Base-by-base conservation (phyloP, 2,113 vertebrate genomes). In the Nipponia nippon region DNA sequence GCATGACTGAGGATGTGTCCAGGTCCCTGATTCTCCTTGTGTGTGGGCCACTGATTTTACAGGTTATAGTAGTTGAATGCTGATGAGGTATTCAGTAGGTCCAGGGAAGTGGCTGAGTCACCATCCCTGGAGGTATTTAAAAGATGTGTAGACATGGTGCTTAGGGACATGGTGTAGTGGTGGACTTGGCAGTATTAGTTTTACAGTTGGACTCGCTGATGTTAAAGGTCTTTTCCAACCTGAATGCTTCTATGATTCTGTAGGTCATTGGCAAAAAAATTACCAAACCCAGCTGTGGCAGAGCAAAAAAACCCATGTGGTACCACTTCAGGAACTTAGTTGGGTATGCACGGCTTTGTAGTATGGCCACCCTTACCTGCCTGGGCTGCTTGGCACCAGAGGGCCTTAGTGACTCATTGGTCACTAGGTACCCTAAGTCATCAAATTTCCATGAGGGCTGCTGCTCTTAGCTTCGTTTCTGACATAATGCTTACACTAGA, bases 331-430 rank as follows among this genome's bases (percentile, higher is more conserved):
- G 59, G n/a, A 76, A 34, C 14, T 6, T 13, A 11, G 2, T 26
- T 62, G 34, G 7, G 11, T 36, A 10, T 23, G 10, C 17, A 40
- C 1, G 9, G 14, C 59, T 62, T 77, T 65, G 42, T 56, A 22
- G 30, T 30, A 21, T 0, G 1, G 8, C 17, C 75, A 3, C 56
- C 11, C 13, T 55, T 79, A 34, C 0, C 36, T 67, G 8, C 22
- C 21, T 40, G 56, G 67, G 11, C 67, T 85, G 65, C 78, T 75
- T 36, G 25, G 25, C 29, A n/a, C 19, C 34, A 50, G 49, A 63
- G 22, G 20, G 17, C 21, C 6, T 0, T 12, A 77, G 63, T 34
- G 47, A 63, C 19, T 70, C 4, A 1, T 5, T 81, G 58, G 16
- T 91, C 26, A 26, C 11, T 15, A 23, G 42, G 29, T 77, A 63